These are phyloP conservation scores for Melanargia galathea DNA, from an alignment of 2,888 invertebrate genomes.

Conservation along the genomic window DNA sequence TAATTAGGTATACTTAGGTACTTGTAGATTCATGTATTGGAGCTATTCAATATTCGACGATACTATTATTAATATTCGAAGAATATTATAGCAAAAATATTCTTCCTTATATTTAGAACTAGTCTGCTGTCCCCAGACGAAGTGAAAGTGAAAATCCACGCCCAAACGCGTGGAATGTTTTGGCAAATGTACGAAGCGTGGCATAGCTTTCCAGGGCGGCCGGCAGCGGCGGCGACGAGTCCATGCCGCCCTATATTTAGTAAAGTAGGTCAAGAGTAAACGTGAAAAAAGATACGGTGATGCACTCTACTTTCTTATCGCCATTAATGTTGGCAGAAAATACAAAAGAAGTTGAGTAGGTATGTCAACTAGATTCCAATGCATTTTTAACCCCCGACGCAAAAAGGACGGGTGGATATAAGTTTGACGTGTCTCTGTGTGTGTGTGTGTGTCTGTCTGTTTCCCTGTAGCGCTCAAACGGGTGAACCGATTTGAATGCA, in stretches of 20 bases:
- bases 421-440: too few species aligned
- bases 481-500: too few species aligned
- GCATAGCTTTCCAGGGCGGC: constrained; percentile 45
- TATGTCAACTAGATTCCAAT: too few species aligned
- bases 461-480: too few species aligned
- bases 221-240: constrained; percentile 53
- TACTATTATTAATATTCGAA: too few species aligned
- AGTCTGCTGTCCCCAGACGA: neutral
- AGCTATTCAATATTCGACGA: too few species aligned
- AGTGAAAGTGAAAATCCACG: constrained; percentile 8
- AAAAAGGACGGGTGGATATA: too few species aligned
- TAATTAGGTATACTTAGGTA: too few species aligned
- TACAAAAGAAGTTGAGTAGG: neutral
- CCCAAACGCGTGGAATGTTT: constrained; percentile 17
- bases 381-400: neutral
- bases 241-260: constrained; percentile 62
- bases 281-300: constrained; percentile 42
- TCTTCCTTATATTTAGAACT: neutral
- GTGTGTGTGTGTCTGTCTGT: too few species aligned
- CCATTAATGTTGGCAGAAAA: constrained; percentile 3
- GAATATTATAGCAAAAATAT: neutral
- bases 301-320: constrained; percentile 34
- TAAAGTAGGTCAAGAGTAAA: constrained; percentile 73
- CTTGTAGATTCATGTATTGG: too few species aligned
- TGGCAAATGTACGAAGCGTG: constrained; percentile 22